A percentile compares a stretch with the other conserved stretches of the same genome.
phyloP scores from a whole-genome alignment of 2,888 invertebrate genomes.

The Zaprionus bogoriensis region DNA sequence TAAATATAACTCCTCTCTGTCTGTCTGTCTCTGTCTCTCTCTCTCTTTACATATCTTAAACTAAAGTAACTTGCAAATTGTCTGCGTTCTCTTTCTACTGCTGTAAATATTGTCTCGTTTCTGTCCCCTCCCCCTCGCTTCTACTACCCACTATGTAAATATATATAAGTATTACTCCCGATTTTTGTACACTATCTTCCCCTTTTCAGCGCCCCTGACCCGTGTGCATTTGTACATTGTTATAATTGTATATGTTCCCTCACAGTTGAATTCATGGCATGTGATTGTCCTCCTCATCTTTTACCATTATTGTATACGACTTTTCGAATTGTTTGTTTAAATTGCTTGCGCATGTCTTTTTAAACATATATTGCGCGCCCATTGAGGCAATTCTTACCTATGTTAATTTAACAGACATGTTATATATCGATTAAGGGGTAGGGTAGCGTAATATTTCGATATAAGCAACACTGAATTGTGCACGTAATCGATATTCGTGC shows the following conservation, averaged over 20 bases:
- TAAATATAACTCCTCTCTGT: too few relatives aligned
- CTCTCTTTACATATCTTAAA: conserved; percentile 24
- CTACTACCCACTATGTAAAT: conserved; percentile 41
- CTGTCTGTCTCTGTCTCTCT: conserved; percentile 41
- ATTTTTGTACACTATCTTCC: conserved; percentile 27
- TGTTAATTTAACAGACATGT: conserved; percentile 1
- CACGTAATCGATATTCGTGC: background rate
- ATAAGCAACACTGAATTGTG: background rate
- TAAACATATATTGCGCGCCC: conserved; percentile 5
- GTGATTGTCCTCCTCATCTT: conserved; percentile 35
- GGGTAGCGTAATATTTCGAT: background rate
- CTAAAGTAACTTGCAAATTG: conserved; percentile 32
- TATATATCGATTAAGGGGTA: background rate
- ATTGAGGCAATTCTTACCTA: background rate
- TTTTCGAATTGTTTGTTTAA: too few relatives aligned
- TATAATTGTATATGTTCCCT: conserved; percentile 39
- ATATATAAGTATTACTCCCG: conserved; percentile 15
- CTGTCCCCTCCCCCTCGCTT: conserved; percentile 46
- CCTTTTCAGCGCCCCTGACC: conserved; percentile 12
- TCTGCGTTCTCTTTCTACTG: conserved; percentile 50
- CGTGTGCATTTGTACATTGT: conserved; percentile 31
- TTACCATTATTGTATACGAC: background rate
- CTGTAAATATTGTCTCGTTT: conserved; percentile 64
- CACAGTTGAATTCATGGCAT: conserved; percentile 46
- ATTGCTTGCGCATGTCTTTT: conserved; percentile 40